Conservation (phyloP, 2,797 vertebrate genomes). For the Melanotaenia nigrans region DNA sequence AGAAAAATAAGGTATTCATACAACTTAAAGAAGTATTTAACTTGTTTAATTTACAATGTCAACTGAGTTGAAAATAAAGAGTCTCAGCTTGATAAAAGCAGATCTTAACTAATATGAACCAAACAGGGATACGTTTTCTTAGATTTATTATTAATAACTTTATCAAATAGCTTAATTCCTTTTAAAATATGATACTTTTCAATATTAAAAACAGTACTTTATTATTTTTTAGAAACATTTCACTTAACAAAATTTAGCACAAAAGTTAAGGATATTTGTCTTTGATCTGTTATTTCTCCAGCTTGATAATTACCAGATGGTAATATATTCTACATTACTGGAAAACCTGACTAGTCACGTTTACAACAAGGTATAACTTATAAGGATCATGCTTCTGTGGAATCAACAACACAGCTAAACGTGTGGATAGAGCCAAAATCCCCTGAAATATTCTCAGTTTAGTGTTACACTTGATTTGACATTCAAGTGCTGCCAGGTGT, state of each 20-base stretch:
- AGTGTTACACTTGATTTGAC: too few relatives aligned
- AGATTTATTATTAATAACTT: constrained; percentile 11
- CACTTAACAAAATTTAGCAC: too few relatives aligned
- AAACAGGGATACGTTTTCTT: constrained; percentile 6
- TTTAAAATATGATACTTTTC: neutral
- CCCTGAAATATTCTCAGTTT: too few relatives aligned
- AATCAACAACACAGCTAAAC: neutral
- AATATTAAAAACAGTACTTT: neutral
- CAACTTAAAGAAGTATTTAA: constrained; percentile 50
- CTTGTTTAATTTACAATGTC: constrained; percentile 58
- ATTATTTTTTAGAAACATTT: neutral
- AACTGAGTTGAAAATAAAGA: constrained; percentile 46
- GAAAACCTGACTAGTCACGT: neutral
- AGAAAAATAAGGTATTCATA: constrained; percentile 61
- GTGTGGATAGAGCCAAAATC: neutral
- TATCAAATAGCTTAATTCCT: constrained; percentile 4
- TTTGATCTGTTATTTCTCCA: neutral
- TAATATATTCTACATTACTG: neutral
- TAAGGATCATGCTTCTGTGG: neutral
- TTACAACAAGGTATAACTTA: neutral
- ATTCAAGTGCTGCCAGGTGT: too few relatives aligned
- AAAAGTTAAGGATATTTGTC: neutral
- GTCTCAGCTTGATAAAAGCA: constrained; percentile 36
- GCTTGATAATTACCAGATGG: neutral
- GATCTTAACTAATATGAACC: neutral